Percentiles rank a stretch among this genome's conserved stretches.
phyloP scores from a whole-genome alignment of 1,140 invertebrate species.

The Calosoma granatense region DNA sequence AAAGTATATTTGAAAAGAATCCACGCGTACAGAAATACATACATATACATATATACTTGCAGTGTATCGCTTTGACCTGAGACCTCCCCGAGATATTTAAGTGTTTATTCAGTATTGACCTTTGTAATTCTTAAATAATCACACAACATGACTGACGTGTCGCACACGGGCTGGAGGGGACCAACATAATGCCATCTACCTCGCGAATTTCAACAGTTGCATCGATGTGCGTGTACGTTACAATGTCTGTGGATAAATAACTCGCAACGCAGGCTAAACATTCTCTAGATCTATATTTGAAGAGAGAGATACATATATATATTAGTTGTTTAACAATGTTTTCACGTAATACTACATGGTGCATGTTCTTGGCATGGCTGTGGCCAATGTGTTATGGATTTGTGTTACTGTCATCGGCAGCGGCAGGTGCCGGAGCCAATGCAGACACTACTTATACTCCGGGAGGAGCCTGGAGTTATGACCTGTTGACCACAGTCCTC shows the following conservation, averaged over 20 bases:
- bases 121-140: not conserved
- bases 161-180: not conserved
- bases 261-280: not conserved
- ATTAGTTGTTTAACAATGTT: not conserved
- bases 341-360: not conserved
- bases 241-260: not conserved
- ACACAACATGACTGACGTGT: not conserved
- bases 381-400: conserved; percentile 21
- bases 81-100: too few species aligned
- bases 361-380: not conserved
- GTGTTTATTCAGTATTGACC: not conserved
- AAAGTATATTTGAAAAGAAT: not conserved
- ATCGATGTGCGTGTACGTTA: not conserved
- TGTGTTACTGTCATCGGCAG: conserved; percentile 31
- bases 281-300: not conserved
- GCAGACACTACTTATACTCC: conserved; percentile 28
- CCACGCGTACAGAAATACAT: too few species aligned
- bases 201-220: not conserved
- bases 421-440: conserved; percentile 19
- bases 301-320: not conserved
- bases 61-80: too few species aligned
- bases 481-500: conserved; percentile 38
- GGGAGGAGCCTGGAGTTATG: conserved; percentile 34
- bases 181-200: not conserved
- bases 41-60: too few species aligned